phyloP scores from a whole-genome alignment of 2,888 invertebrate genomes.

The Hydriomena furcata region DNA sequence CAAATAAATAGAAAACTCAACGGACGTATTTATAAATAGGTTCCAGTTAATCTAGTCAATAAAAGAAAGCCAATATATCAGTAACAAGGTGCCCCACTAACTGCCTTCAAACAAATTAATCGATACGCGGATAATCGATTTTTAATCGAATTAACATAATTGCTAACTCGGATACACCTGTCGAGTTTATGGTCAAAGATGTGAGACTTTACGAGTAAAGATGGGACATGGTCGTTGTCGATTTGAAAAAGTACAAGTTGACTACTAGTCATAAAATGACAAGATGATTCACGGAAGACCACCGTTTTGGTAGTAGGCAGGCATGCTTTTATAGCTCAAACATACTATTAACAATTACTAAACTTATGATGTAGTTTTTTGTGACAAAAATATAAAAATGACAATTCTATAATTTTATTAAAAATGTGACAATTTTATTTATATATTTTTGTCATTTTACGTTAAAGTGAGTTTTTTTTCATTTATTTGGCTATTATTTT shows the following conservation, averaged over 20 bases:
- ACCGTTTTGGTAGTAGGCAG: too few species aligned
- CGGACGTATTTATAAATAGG: conserved; percentile 10
- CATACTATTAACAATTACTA: too few species aligned
- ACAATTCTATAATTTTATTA: too few species aligned
- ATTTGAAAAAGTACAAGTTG: conserved; percentile 5
- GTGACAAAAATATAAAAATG: too few species aligned
- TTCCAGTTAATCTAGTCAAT: conserved; percentile 1
- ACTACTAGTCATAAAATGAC: not conserved
- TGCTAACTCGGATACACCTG: conserved; percentile 46
- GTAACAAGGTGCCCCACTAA: conserved; percentile 51
- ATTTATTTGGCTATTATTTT: too few species aligned
- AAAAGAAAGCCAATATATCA: conserved; percentile 57
- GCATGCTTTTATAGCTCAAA: too few species aligned
- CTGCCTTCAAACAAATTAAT: conserved; percentile 41
- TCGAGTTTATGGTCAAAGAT: conserved; percentile 29
- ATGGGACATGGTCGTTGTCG: conserved; percentile 13
- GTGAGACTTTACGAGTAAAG: conserved; percentile 11
- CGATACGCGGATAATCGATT: conserved; percentile 46
- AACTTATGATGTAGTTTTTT: too few species aligned
- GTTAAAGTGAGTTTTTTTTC: too few species aligned
- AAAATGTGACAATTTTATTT: too few species aligned
- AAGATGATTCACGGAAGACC: too few species aligned
- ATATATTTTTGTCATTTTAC: too few species aligned
- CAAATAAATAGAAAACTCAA: conserved; percentile 6
- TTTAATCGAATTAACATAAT: conserved; percentile 53